Percentiles rank a stretch among this genome's conserved stretches.
These are phyloP conservation scores for Apamea crenata DNA, from an alignment of 2,888 invertebrate genomes.

Conservation along the genomic window DNA sequence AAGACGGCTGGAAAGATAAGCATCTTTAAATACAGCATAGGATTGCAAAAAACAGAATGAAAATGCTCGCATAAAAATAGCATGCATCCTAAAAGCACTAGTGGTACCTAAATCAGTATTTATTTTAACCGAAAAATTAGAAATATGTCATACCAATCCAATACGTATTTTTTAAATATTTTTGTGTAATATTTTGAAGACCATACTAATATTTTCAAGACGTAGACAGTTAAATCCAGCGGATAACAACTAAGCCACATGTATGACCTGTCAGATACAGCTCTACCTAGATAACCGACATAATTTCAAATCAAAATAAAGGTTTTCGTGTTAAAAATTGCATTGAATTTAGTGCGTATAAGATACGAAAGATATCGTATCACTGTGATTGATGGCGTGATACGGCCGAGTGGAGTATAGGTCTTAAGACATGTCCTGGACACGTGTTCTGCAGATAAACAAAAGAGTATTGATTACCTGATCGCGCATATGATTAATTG, in stretches of 20 bases:
- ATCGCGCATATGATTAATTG: constrained; percentile 50
- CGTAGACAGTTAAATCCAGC: constrained; percentile 3
- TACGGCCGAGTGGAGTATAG: constrained; percentile 38
- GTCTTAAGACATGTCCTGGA: constrained; percentile 41
- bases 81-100: neutral
- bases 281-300: constrained; percentile 26
- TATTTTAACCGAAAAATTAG: neutral
- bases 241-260: constrained; percentile 33
- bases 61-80: neutral
- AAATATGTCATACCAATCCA: neutral
- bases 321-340: constrained; percentile 30
- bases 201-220: neutral
- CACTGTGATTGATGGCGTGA: constrained; percentile 58
- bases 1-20: neutral
- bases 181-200: constrained; percentile 3
- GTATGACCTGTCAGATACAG: constrained; percentile 20
- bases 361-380: constrained; percentile 39
- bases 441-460: constrained; percentile 60
- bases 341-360: constrained; percentile 47
- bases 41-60: neutral
- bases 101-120: neutral
- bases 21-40: neutral
- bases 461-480: constrained; percentile 59
- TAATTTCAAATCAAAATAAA: constrained; percentile 40
- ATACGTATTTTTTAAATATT: too few relatives aligned